Evolutionary conservation across 2,797 vertebrate species (phyloP), one percentile per base, ranked within the genome.

Genomic region (Anguilla pacifica): DNA sequence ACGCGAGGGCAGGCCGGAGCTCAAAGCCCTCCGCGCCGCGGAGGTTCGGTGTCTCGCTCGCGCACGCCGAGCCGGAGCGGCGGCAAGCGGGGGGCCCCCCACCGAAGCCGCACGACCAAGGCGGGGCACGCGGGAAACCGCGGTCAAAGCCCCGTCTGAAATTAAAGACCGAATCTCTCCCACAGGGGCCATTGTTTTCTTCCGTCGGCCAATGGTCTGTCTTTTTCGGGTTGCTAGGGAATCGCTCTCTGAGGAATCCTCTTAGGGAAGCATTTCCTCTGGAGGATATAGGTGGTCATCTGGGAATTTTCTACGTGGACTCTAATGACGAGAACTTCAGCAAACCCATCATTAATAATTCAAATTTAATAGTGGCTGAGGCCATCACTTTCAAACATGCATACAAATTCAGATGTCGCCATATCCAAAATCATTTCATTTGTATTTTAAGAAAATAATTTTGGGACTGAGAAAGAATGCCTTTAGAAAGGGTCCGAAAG

Each of bases 1-100:
- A 90, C 88, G 74, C 83, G 86, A 88, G 90, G 39, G 93, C 90
- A 90, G 91, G 87, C 89, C 91, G 89, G 90, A 91, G 87, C 88
- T 91, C 89, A 6, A 86, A 87, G 92, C 84, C 88, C 89, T 85
- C 85, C 89, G 35, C 89, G 88, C 77, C 86, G 89, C 57, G 59
- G 85, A 77, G 1, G 39, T 22, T 22, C 22, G 13, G 43, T 2
- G 74, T 49, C 39, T 46, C 77, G 19, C 39, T 25, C 17, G 35
- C 39, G 6, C 17, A 2, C 35, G 74, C 39, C 74, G 11, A 43
- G 17, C 19, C 86, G 67, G 85, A 86, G 83, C 87, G 77, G 72
- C 84, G 79, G 79, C 59, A 67, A 7, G 83, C 67, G 86, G 79
- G 87, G 86, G 43, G 43, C 84, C 87, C 74, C 55, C 64, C 86